Conservation (phyloP, 2,113 vertebrate genomes). For the Scatophagus argus region DNA sequence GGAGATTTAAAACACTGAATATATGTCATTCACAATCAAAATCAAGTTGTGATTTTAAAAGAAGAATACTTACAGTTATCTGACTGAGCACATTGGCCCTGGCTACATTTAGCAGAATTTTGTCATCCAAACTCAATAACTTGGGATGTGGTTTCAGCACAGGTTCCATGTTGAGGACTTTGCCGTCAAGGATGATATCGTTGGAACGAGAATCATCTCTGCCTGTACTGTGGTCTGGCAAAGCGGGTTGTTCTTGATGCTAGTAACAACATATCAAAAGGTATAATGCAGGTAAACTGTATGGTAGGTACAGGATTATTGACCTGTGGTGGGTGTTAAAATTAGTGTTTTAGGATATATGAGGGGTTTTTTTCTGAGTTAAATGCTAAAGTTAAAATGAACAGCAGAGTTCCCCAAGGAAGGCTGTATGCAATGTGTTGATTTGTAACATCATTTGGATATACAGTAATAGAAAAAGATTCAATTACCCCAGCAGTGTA, state of each 20-base stretch:
- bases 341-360: too few relatives aligned
- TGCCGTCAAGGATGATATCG: slow-evolving; percentile 77
- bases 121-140: slow-evolving; percentile 85
- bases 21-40: slow-evolving; percentile 1
- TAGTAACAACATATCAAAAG: slow-evolving; percentile 40
- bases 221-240: background rate
- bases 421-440: too few relatives aligned
- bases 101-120: slow-evolving; percentile 82
- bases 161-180: slow-evolving; percentile 85
- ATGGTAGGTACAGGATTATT: background rate
- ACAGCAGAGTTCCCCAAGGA: background rate
- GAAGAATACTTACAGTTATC: slow-evolving; percentile 84
- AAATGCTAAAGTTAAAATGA: background rate
- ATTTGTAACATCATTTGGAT: background rate
- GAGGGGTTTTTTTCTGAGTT: too few relatives aligned
- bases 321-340: background rate
- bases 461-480: background rate
- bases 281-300: background rate
- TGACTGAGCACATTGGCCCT: slow-evolving; percentile 85
- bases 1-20: slow-evolving; percentile 8
- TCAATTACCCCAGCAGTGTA: slow-evolving; percentile 82
- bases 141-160: slow-evolving; percentile 81
- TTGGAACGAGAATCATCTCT: slow-evolving; percentile 6
- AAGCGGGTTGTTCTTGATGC: slow-evolving; percentile 49
- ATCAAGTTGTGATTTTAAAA: background rate